Evolutionary conservation across 2,888 invertebrate genomes (phyloP).

Genomic region (Ichneumoninae sp.): DNA sequence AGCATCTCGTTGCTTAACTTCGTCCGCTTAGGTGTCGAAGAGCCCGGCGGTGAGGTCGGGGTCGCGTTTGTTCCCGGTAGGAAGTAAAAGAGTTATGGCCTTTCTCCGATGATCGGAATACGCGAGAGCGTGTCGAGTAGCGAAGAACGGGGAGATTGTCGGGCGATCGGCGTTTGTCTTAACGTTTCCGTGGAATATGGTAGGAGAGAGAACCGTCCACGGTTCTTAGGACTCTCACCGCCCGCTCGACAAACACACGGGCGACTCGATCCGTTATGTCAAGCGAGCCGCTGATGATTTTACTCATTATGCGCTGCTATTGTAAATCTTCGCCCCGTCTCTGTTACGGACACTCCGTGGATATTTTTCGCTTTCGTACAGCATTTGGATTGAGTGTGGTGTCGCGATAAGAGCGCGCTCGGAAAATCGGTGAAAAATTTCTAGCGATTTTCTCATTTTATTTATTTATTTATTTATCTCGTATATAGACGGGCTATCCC

Average conservation of each 20-base stretch:
- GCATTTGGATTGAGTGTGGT: neutral
- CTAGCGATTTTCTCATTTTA: neutral
- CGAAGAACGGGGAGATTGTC: neutral
- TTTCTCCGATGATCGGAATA: constrained; percentile 21
- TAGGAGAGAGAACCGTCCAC: constrained; percentile 24
- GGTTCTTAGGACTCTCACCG: constrained; percentile 63
- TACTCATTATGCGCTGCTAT: constrained; percentile 73
- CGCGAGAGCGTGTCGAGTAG: constrained; percentile 17
- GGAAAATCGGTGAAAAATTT: neutral
- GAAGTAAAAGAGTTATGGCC: constrained; percentile 16
- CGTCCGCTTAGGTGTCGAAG: constrained; percentile 5
- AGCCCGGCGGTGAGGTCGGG: constrained; percentile 2
- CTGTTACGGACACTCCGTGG: constrained; percentile 27
- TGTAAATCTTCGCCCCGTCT: constrained; percentile 63
- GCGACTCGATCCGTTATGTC: constrained; percentile 74
- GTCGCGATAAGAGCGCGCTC: neutral
- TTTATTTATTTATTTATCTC: neutral
- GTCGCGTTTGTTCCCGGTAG: neutral
- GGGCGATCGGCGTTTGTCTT: constrained; percentile 29
- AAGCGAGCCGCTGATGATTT: constrained; percentile 77
- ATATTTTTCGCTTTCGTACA: constrained; percentile 6
- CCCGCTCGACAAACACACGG: constrained; percentile 71
- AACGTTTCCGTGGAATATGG: constrained; percentile 50
- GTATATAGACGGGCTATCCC: too few relatives aligned
- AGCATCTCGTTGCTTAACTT: neutral